These are phyloP conservation scores for Incurvaria masculella DNA, from an alignment of 2,888 invertebrate genomes.

Conservation along the genomic window DNA sequence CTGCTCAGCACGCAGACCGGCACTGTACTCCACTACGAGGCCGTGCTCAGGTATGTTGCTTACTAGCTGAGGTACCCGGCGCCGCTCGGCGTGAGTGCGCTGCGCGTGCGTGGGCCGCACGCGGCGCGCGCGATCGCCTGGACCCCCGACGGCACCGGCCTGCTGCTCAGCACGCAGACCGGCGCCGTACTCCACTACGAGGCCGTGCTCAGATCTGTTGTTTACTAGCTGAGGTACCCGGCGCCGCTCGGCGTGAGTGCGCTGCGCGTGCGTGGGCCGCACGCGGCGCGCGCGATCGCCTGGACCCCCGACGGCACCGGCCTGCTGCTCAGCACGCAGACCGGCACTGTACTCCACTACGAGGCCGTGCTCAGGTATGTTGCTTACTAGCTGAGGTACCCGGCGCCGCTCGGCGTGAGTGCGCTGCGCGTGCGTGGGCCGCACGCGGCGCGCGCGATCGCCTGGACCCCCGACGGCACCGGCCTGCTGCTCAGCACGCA, in stretches of 20 bases:
- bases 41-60: conserved; percentile 42
- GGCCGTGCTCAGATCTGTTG: conserved; percentile 51
- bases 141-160: conserved; percentile 81
- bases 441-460: conserved; percentile 82
- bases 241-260: conserved; percentile 79
- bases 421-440: conserved; percentile 74
- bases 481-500: conserved; percentile 55
- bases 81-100: conserved; percentile 77
- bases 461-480: conserved; percentile 91
- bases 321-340: conserved; percentile 54
- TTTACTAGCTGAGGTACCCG: conserved; percentile 60
- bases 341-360: conserved; percentile 49
- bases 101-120: conserved; percentile 80
- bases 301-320: conserved; percentile 90
- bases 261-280: conserved; percentile 78
- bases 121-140: conserved; percentile 85
- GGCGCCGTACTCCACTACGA: conserved; percentile 50
- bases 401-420: conserved; percentile 81
- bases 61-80: conserved; percentile 65
- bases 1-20: conserved; percentile 58
- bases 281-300: conserved; percentile 80
- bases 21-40: conserved; percentile 45
- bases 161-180: conserved; percentile 55
- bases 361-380: conserved; percentile 48
- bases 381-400: conserved; percentile 63